Evolutionary conservation across 2,888 invertebrate species (phyloP), one percentile per base, ranked within the genome.

Genomic region (Spodoptera littoralis): DNA sequence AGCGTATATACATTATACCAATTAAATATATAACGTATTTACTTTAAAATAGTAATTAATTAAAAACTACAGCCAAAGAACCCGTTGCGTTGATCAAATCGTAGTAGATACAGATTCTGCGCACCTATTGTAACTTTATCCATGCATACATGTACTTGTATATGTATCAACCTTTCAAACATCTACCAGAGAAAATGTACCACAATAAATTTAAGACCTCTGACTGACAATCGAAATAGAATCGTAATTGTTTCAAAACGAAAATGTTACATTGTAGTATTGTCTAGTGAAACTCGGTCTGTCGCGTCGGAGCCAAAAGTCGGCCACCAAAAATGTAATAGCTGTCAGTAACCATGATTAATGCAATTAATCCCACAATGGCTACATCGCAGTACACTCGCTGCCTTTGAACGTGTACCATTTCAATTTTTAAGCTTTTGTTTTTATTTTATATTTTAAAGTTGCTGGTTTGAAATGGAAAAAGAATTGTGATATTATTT

Each of bases 261-360:
- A 85, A 88, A 88, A 77, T 60, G 71, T 65, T 84, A 82, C 79
- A 84, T 84, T 84, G 86, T 84, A 82, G 86, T 82, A 91, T 92
- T 92, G 92, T 92, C 87, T 79, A 82, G 86, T 86, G 79, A 81
- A 87, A 90, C 90, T 88, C 86, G 86, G 85, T 88, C 85, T 80
- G 85, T 87, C 86, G 87, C 87, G 85, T 80, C 84, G 81, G 66
- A 86, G 86, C 88, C 89, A 89, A 92, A 94, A 94, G 92, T 94
- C 92, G 93, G 90, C 92, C 93, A 91, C 93, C 93, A 93, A 94
- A 94, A 94, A 94, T 93, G 93, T 94, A 94, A 94, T 94, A 94
- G 92, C 94, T 93, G 94, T 94, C 94, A 90, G 91, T 90, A 84
- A 80, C 66, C 82, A 90, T 93, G 93, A 94, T 94, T 94, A 94